phyloP scores from a whole-genome alignment of 2,797 vertebrate genomes.

The Labeo calbasu region DNA sequence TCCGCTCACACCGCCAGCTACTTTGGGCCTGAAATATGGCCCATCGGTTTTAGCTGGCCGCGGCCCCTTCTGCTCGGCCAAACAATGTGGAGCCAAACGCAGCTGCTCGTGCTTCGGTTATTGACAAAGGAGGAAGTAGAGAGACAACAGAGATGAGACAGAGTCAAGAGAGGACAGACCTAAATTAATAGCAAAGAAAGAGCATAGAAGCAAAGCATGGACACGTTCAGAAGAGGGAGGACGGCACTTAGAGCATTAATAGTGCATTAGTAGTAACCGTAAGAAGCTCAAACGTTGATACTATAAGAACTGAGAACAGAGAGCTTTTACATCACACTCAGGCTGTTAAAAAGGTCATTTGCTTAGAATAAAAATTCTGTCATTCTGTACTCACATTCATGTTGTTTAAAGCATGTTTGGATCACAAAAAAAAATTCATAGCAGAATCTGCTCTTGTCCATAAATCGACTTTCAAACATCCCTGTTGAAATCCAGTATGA shows the following conservation, averaged over 20 bases:
- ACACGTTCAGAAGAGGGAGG: neutral
- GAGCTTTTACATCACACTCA: neutral
- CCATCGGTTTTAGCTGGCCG: slow-evolving; percentile 61
- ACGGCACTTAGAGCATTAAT: neutral
- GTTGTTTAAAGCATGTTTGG: neutral
- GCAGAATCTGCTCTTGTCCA: neutral
- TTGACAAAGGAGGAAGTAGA: slow-evolving; percentile 47
- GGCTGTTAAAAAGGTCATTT: neutral
- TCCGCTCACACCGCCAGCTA: slow-evolving; percentile 58
- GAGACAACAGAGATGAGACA: slow-evolving; percentile 12
- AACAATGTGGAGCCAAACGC: slow-evolving; percentile 59
- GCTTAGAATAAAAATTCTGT: neutral
- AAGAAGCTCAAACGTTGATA: neutral
- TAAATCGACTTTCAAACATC: neutral
- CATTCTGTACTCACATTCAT: neutral
- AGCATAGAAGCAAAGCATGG: neutral
- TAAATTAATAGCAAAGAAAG: neutral
- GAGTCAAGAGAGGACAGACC: slow-evolving; percentile 42
- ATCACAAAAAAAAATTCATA: neutral
- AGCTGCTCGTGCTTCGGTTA: slow-evolving; percentile 62
- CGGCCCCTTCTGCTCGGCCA: slow-evolving; percentile 57
- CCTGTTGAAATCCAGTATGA: neutral
- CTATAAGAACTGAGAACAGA: neutral
- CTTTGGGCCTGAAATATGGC: slow-evolving; percentile 68
- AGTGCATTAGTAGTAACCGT: neutral